phyloP scores from a whole-genome alignment of 2,888 invertebrate species.

The Leucophora obtusa region DNA sequence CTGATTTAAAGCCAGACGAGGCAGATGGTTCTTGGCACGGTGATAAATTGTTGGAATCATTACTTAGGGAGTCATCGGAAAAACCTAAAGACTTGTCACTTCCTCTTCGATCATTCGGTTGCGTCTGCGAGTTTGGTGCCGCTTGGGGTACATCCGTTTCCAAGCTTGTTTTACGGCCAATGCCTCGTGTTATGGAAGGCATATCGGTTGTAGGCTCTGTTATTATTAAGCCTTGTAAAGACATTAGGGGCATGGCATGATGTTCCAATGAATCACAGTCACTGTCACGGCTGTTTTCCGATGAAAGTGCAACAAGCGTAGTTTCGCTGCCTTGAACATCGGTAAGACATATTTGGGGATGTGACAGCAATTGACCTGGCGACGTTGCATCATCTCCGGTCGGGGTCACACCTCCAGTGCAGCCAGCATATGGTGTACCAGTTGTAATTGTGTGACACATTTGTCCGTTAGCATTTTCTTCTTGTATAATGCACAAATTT shows the following conservation, averaged over 20 bases:
- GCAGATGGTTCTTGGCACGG: constrained; percentile 81
- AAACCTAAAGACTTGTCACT: constrained; percentile 86
- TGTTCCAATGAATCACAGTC: constrained; percentile 84
- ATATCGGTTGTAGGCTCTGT: constrained; percentile 81
- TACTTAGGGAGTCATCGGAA: constrained; percentile 86
- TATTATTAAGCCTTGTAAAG: constrained; percentile 75
- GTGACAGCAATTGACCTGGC: constrained; percentile 75
- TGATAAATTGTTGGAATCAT: constrained; percentile 81
- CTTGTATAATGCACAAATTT: constrained; percentile 87
- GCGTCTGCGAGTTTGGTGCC: constrained; percentile 59
- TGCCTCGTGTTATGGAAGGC: constrained; percentile 90
- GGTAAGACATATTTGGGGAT: constrained; percentile 94
- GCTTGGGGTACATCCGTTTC: constrained; percentile 79
- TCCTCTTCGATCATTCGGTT: constrained; percentile 79
- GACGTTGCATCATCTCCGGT: constrained; percentile 65
- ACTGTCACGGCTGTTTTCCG: constrained; percentile 86
- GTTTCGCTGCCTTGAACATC: constrained; percentile 93
- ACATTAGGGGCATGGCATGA: constrained; percentile 76
- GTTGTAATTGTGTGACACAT: constrained; percentile 76
- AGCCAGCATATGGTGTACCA: constrained; percentile 74
- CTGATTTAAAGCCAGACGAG: constrained; percentile 82
- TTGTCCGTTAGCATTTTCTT: constrained; percentile 82
- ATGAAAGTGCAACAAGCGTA: constrained; percentile 86
- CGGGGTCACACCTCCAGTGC: constrained; percentile 71
- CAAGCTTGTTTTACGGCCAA: constrained; percentile 84